Percentiles rank a stretch among this genome's conserved stretches.
These are phyloP conservation scores for Syndactyla subalaris DNA, from an alignment of 2,797 vertebrate genomes.

Conservation along the genomic window DNA sequence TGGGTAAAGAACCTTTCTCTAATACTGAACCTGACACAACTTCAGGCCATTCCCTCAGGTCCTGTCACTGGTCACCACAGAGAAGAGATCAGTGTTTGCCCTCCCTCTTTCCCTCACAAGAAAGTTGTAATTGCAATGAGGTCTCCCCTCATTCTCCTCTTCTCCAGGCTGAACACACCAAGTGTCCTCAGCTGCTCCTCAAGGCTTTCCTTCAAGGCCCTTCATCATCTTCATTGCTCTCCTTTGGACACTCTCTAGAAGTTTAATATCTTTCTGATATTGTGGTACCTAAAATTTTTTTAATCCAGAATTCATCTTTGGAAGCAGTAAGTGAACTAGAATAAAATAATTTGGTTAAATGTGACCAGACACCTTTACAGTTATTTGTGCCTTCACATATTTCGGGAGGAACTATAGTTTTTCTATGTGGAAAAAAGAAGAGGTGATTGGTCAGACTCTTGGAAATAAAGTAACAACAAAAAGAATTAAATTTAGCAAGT, in stretches of 20 bases:
- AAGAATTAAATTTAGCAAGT: background rate
- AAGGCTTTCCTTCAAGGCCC: rapidly evolving
- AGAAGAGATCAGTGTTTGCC: background rate
- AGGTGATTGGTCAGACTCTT: background rate
- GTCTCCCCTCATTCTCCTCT: background rate
- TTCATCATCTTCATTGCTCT: rapidly evolving
- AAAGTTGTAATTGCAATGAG: background rate
- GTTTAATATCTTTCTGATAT: background rate
- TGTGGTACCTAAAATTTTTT: background rate
- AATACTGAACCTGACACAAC: rapidly evolving
- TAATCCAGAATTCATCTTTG: background rate
- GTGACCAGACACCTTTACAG: background rate
- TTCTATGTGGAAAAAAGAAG: background rate
- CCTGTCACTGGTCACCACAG: background rate
- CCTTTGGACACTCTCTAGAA: background rate
- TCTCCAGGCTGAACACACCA: background rate
- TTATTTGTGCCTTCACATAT: background rate
- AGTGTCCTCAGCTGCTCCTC: rapidly evolving
- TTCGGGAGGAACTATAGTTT: background rate
- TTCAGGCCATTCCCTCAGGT: rapidly evolving
- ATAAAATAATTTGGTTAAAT: background rate
- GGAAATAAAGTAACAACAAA: background rate
- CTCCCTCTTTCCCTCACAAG: background rate
- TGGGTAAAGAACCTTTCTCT: background rate
- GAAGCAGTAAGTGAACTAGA: background rate